These are phyloP conservation scores for Petrophora chlorosata DNA, from an alignment of 2,888 invertebrate genomes.

Conservation along the genomic window DNA sequence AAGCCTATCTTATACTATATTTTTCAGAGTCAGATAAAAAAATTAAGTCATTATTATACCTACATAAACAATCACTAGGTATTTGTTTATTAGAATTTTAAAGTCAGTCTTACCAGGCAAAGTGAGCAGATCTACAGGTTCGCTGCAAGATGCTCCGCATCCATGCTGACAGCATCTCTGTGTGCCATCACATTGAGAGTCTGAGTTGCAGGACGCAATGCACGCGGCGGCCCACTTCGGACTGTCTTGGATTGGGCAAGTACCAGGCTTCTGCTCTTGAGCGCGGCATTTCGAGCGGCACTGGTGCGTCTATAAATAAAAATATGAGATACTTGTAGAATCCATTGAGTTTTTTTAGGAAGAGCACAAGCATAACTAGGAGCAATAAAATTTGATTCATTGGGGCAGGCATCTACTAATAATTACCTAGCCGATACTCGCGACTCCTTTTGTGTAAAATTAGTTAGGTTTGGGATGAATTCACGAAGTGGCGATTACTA, in stretches of 20 bases:
- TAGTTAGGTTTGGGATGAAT: too few species aligned
- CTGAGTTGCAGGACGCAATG: conserved; percentile 84
- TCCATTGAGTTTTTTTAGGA: conserved; percentile 5
- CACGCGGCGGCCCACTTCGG: conserved; percentile 85
- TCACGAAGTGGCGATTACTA: too few species aligned
- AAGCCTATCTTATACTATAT: too few species aligned
- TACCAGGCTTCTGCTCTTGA: conserved; percentile 75
- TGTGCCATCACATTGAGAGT: conserved; percentile 87
- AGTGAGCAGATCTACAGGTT: conserved; percentile 83
- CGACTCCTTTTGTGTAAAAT: too few species aligned
- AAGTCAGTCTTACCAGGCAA: conserved; percentile 79
- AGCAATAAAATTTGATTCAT: too few species aligned
- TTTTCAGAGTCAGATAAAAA: too few species aligned
- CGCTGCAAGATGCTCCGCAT: conserved; percentile 88
- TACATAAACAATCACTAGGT: too few species aligned
- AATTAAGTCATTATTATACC: too few species aligned
- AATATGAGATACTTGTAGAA: conserved; percentile 1
- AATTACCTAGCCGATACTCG: too few species aligned
- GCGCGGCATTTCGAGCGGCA: conserved; percentile 84
- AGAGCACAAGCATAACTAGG: too few species aligned
- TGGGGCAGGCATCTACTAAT: too few species aligned
- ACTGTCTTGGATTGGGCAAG: conserved; percentile 66
- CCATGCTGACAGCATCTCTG: conserved; percentile 87
- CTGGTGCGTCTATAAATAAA: conserved; percentile 55
- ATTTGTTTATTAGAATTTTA: not conserved